Percentiles rank a stretch among this genome's conserved stretches.
Evolutionary conservation across 2,888 invertebrate species (phyloP).

Genomic region (Apotomis turbidana): DNA sequence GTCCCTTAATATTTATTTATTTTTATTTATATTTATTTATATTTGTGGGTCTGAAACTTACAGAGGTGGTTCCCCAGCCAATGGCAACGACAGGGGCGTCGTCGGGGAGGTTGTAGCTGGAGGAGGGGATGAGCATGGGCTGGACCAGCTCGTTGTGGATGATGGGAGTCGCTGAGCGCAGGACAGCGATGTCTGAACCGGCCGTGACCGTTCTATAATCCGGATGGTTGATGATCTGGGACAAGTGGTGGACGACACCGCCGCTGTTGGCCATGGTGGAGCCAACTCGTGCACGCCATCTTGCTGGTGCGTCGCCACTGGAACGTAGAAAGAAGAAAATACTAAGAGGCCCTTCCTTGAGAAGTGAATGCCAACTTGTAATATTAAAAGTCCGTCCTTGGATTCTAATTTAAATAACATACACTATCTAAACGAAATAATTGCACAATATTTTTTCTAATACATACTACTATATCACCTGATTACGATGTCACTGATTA

Average conservation of each 20-base stretch:
- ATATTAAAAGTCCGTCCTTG: no score
- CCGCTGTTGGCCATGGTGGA: neutral
- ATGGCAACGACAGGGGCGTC: conserved; percentile 53
- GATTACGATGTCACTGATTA: no score
- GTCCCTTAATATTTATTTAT: no score
- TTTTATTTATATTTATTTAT: no score
- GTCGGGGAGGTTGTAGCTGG: conserved; percentile 51
- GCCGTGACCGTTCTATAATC: neutral
- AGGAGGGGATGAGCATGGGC: conserved; percentile 49
- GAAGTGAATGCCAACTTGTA: no score
- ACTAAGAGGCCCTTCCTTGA: no score
- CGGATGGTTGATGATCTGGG: neutral
- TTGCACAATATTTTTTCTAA: no score
- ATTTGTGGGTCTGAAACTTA: conserved; percentile 44
- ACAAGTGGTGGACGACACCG: conserved; percentile 16
- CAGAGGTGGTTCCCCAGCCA: conserved; percentile 54
- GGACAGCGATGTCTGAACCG: neutral
- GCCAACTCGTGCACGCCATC: neutral
- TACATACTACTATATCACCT: no score
- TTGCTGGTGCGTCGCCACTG: neutral
- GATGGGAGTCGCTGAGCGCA: neutral
- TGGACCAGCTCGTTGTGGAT: conserved; percentile 34
- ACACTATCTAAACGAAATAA: no score
- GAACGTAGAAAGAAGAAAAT: no score
- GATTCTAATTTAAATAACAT: no score